A percentile compares a stretch with the other conserved stretches of the same genome.
These are phyloP conservation scores for Meloidogyne chitwoodi DNA, from an alignment of 1,140 invertebrate species.

Conservation along the genomic window DNA sequence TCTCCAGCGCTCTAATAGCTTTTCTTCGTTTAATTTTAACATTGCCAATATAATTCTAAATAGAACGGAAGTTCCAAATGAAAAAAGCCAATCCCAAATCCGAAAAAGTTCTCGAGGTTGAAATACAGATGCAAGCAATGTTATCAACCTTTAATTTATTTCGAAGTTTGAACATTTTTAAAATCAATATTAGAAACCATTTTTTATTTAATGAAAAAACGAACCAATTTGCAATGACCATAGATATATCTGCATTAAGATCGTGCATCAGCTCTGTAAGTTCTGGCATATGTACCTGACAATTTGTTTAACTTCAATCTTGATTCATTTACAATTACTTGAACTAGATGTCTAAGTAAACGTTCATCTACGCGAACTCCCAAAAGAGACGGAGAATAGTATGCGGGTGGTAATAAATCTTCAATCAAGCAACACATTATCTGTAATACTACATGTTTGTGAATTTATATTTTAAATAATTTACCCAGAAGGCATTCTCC, in stretches of 20 bases:
- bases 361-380: constrained; percentile 81
- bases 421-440: constrained; percentile 90
- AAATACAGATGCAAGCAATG: constrained; percentile 94
- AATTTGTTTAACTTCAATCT: background rate
- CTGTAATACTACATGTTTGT: background rate
- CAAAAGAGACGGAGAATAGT: constrained; percentile 88
- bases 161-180: background rate
- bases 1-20: constrained; percentile 29
- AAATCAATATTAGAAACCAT: background rate
- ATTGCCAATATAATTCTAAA: constrained; percentile 70
- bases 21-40: constrained; percentile 55
- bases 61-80: constrained; percentile 84
- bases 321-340: background rate
- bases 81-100: constrained; percentile 94
- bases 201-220: background rate
- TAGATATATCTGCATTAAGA: constrained; percentile 82
- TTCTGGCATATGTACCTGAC: constrained; percentile 75
- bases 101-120: constrained; percentile 89
- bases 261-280: constrained; percentile 81
- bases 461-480: background rate
- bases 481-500: constrained; percentile 96
- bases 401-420: constrained; percentile 91
- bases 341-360: constrained; percentile 81
- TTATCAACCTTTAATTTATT: constrained; percentile 70
- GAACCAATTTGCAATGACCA: constrained; percentile 89